Conservation (phyloP, 1,140 invertebrate species). For the Brachionus asplanchnoidis region DNA sequence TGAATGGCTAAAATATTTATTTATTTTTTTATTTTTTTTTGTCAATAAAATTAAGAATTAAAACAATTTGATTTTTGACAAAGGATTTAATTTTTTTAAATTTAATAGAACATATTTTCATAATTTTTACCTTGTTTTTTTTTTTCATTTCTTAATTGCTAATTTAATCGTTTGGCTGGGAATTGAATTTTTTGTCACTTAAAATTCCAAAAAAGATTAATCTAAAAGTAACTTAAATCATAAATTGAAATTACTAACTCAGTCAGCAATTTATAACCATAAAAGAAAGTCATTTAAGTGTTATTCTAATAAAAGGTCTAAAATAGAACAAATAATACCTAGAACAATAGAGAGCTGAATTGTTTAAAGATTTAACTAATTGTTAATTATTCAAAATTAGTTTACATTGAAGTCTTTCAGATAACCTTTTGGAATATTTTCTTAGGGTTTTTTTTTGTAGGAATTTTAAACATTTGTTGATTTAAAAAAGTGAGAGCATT, state of each 20-base stretch:
- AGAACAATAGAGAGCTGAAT: background rate
- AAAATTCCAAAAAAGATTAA: background rate
- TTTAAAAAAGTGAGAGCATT: too few relatives aligned
- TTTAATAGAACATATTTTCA: background rate
- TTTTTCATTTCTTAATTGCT: background rate
- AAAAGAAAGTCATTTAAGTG: background rate
- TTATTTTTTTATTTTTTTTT: background rate
- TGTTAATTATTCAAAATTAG: background rate
- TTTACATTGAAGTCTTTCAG: background rate
- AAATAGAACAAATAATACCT: background rate
- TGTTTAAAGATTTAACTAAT: background rate
- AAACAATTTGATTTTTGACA: background rate
- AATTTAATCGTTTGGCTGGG: background rate
- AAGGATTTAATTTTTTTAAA: background rate
- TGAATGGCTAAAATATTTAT: background rate
- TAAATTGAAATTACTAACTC: background rate
- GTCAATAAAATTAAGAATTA: background rate
- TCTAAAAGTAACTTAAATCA: background rate
- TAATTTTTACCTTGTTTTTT: background rate
- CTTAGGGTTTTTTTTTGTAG: too few relatives aligned
- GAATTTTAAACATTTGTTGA: too few relatives aligned
- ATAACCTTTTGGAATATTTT: background rate
- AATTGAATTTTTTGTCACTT: background rate
- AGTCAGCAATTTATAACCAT: background rate
- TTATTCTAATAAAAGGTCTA: background rate